Evolutionary conservation across 2,888 invertebrate species (phyloP), one percentile per base, ranked within the genome.

Genomic region (Drosophila mercatorum): DNA sequence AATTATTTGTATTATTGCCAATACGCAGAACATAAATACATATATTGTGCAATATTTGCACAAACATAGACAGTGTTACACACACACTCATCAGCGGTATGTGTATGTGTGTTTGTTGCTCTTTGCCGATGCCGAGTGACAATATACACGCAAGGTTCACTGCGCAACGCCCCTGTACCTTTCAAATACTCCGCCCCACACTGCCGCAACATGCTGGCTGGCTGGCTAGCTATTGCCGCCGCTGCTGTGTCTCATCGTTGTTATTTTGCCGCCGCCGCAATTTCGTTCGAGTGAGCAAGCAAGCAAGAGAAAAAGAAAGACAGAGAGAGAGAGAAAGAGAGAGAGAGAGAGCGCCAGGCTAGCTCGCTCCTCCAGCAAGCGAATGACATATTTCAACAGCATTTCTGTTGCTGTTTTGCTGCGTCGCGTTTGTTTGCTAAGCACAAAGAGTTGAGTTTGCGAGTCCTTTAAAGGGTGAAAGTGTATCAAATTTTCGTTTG

Each of bases 381-480:
- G 67, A 70, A 75, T 89, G 88, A 89, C 88, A 84, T 81, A 89
- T 86, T 86, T 89, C 80, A 81, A 74, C 72, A 75, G 72, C 61
- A 70, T 67, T 78, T 72, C 49, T 68, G 61, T 56, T 63, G 66
- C 62, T 59, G 71, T 57, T 51, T 73, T 38, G 43, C 38, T 41
- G 52, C 36, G 47, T n/a, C 26, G 52, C 47, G 55, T 67, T 61
- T 65, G 59, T 63, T 78, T 71, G 62, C 38, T 52, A 40, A 58
- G 60, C 57, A 51, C 55, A 53, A 41, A 61, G 57, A 52, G 56
- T 46, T 34, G 49, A 51, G 51, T 51, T 51, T 75, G 49, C 40
- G 68, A 74, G 65, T 75, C 73, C 88, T 89, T 86, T 89, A 89
- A 89, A 89, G 85, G 83, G 89, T 84, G 88, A 89, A 89, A 84